phyloP scores from a whole-genome alignment of 2,888 invertebrate species.

The Cerceris ruficornis region DNA sequence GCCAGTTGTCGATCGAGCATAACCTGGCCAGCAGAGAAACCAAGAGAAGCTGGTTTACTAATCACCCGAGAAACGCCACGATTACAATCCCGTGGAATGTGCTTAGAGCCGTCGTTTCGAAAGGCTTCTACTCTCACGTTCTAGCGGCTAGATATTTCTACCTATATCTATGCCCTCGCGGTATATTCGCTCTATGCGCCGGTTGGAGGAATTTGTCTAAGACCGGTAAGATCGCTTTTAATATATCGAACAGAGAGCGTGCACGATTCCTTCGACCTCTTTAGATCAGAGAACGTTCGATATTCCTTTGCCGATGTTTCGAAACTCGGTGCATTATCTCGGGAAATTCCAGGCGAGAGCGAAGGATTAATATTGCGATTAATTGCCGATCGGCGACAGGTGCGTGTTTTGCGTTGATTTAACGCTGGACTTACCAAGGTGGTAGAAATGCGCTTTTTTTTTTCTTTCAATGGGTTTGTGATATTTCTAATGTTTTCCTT shows the following conservation, averaged over 20 bases:
- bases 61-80: conserved; percentile 72
- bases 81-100: conserved; percentile 77
- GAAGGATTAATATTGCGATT: not conserved
- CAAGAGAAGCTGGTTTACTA: conserved; percentile 68
- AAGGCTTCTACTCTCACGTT: conserved; percentile 72
- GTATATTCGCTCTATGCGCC: conserved; percentile 11
- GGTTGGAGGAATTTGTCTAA: conserved; percentile 45
- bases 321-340: conserved; percentile 34
- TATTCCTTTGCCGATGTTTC: conserved; percentile 28
- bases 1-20: conserved; percentile 48
- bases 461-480: not conserved
- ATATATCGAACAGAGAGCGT: conserved; percentile 9
- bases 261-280: conserved; percentile 24
- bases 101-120: conserved; percentile 73
- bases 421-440: not conserved
- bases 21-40: conserved; percentile 53
- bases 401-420: conserved; percentile 16
- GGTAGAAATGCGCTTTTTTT: not conserved
- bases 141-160: conserved; percentile 40
- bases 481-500: not conserved
- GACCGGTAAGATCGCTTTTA: conserved; percentile 32
- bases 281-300: conserved; percentile 34
- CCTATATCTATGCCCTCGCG: conserved; percentile 4
- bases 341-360: conserved; percentile 36
- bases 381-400: conserved; percentile 9